phyloP scores from a whole-genome alignment of 2,113 vertebrate genomes.

The Melanocharis versteri region DNA sequence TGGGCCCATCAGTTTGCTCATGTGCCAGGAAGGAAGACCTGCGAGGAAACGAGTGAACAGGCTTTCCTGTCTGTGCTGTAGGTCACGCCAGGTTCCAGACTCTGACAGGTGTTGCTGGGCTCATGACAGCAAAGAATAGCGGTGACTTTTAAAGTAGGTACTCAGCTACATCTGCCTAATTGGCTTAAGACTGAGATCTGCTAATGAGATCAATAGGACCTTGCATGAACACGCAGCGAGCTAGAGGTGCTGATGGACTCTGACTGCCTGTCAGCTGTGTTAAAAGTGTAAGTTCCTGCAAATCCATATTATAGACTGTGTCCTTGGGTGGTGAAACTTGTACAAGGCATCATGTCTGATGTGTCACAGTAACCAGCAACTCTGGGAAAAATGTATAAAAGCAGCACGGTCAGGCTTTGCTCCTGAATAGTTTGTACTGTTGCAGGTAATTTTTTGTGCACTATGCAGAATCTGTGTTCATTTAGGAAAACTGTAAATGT shows the following conservation, averaged over 20 bases:
- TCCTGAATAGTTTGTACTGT: background rate
- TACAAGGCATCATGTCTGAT: background rate
- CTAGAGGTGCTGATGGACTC: background rate
- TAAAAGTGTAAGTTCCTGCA: background rate
- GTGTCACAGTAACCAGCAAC: background rate
- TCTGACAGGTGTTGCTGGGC: background rate
- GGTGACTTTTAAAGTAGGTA: background rate
- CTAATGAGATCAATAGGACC: constrained; percentile 26
- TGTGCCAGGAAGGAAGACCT: background rate
- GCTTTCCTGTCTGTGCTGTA: background rate
- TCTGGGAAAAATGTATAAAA: background rate
- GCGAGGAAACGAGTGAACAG: background rate
- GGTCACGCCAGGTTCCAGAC: background rate
- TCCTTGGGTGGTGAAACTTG: background rate
- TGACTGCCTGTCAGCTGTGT: constrained; percentile 19
- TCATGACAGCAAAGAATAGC: background rate
- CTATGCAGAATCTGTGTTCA: background rate
- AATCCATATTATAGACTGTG: background rate
- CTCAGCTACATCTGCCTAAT: constrained; percentile 2
- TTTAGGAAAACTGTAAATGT: background rate
- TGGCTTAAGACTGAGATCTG: background rate
- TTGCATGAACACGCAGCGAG: background rate
- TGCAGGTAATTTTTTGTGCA: background rate
- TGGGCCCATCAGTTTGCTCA: background rate
- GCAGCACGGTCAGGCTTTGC: background rate